Percentiles rank a stretch among this genome's conserved stretches.
phyloP scores from a whole-genome alignment of 1,140 invertebrate species.

The Capitella teleta region DNA sequence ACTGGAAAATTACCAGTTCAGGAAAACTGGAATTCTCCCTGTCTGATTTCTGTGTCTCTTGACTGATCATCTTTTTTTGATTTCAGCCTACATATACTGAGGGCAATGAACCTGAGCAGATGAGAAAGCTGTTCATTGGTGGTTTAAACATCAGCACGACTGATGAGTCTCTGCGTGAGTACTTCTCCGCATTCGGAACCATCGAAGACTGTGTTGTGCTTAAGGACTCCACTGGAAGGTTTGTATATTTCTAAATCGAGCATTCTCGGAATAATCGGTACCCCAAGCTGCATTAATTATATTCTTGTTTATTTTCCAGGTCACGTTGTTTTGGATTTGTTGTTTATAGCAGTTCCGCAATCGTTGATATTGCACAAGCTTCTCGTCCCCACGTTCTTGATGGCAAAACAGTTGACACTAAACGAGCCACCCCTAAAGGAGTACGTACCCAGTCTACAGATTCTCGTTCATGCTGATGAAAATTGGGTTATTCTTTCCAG shows the following conservation, averaged over 20 bases:
- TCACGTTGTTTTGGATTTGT: conserved; percentile 16
- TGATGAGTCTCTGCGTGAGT: conserved; percentile 80
- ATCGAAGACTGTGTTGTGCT: conserved; percentile 96
- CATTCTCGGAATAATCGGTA: neutral
- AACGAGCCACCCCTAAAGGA: conserved; percentile 13
- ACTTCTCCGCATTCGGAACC: conserved; percentile 93
- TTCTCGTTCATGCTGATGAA: too few relatives aligned
- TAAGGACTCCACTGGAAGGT: conserved; percentile 65
- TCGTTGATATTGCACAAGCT: conserved; percentile 10
- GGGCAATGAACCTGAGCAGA: conserved; percentile 67
- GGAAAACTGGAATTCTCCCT: too few relatives aligned
- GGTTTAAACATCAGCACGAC: conserved; percentile 89
- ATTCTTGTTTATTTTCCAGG: neutral
- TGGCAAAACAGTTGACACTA: conserved; percentile 13
- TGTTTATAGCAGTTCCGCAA: neutral
- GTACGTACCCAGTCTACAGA: too few relatives aligned
- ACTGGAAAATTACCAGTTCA: too few relatives aligned
- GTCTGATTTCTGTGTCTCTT: too few relatives aligned
- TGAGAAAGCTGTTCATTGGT: conserved; percentile 92
- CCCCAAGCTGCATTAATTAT: neutral
- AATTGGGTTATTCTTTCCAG: too few relatives aligned
- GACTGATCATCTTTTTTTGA: too few relatives aligned
- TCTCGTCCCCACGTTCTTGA: conserved; percentile 9
- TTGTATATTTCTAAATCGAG: neutral
- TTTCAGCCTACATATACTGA: too few relatives aligned